These are phyloP conservation scores for Raja brachyura DNA, from an alignment of 2,113 vertebrate species.

Conservation along the genomic window DNA sequence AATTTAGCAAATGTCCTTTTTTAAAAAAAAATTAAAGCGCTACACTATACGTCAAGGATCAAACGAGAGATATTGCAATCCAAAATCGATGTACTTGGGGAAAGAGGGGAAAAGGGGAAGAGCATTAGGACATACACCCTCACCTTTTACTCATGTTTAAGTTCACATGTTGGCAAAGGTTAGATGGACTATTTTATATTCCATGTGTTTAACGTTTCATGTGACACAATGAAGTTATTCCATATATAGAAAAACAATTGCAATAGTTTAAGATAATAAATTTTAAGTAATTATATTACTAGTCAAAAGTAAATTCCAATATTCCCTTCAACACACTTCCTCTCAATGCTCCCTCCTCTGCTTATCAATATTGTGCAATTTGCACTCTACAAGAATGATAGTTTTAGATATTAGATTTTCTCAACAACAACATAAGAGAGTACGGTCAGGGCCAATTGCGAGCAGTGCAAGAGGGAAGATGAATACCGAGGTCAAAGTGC, in stretches of 20 bases:
- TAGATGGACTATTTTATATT: not conserved
- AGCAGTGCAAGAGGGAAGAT: too few relatives aligned
- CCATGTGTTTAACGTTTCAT: not conserved
- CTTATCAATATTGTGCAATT: not conserved
- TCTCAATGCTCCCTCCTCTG: not conserved
- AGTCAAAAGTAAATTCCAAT: not conserved
- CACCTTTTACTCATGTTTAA: not conserved
- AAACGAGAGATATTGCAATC: not conserved
- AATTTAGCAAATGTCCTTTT: too few relatives aligned
- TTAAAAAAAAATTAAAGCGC: too few relatives aligned
- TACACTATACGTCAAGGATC: not conserved
- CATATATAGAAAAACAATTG: not conserved
- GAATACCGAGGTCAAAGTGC: too few relatives aligned
- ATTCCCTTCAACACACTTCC: slow-evolving; percentile 7
- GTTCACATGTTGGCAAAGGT: not conserved
- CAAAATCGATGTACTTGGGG: not conserved
- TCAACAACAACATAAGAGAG: too few relatives aligned
- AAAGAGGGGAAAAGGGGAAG: too few relatives aligned
- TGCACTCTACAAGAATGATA: not conserved
- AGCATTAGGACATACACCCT: not conserved
- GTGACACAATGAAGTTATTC: not conserved
- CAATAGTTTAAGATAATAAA: not conserved
- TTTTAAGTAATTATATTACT: not conserved
- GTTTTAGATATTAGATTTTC: not conserved
- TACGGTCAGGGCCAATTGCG: too few relatives aligned